Evolutionary conservation across 2,888 invertebrate genomes (phyloP), one percentile per base, ranked within the genome.

Genomic region (Pseudoips prasinana): DNA sequence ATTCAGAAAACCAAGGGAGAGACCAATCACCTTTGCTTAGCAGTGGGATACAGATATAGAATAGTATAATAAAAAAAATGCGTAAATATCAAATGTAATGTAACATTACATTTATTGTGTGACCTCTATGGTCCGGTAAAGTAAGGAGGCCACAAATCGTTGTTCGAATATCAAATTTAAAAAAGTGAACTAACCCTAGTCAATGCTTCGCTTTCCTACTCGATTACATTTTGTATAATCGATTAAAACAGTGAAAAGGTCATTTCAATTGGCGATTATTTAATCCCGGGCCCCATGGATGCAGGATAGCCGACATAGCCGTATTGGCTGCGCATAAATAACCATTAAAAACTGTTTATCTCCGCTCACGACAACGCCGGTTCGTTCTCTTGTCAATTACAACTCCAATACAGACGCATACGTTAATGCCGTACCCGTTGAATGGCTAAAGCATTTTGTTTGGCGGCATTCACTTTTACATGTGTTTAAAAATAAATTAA

Each of bases 381-480:
- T 59, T 65, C 70, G 75, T 77, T 79, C 76, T 77, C 67, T 71
- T 82, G 84, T 82, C 84, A 82, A 82, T 82, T 82, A 78, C 69
- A 58, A 82, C 82, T 82, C 78, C 69, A 58, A 52, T 53, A 58
- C 61, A 39, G 37, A 56, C 52, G 64, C 59, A 60, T 61, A 53
- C 57, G 53, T 60, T 61, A 47, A 48, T 51, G 55, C 47, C 39
- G 39, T 48, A 46, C 51, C 41, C 46, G 45, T 48, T 47, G 45
- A 51, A 58, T 46, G 52, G 48, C 33, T 19, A 56, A 45, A 41
- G 48, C 57, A 56, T 56, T 56, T 45, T 56, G 58, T 46, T 44
- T 34, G 39, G 46, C 50, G 50, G 39, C 43, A 31, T 40, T 29
- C 27, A 22, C 46, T 43, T 38, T 45, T 44, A 57, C 55, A 57